Evolutionary conservation across 2,113 vertebrate genomes (phyloP).

Genomic region (Hyperopisus bebe): DNA sequence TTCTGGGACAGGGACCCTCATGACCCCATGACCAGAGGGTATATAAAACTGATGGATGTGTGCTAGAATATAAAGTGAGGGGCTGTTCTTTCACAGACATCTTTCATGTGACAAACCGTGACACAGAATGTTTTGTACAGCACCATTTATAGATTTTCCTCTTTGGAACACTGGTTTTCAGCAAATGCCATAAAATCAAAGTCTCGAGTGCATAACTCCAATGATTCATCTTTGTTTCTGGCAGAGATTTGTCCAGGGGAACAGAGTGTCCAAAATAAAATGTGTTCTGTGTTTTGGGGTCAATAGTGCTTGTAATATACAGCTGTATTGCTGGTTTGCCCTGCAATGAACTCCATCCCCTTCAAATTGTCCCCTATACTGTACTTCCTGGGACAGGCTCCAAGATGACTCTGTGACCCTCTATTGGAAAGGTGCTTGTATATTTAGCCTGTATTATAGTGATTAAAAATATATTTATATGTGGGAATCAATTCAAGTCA

Average conservation of each 20-base stretch:
- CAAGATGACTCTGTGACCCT: background rate
- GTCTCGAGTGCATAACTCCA: background rate
- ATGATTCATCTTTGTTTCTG: conserved; percentile 5
- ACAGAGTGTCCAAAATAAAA: background rate
- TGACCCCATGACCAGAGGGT: background rate
- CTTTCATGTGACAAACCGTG: background rate
- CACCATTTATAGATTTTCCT: background rate
- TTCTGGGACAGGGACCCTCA: background rate
- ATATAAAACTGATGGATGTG: background rate
- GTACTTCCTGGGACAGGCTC: background rate
- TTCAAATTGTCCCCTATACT: background rate
- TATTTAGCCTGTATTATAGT: background rate
- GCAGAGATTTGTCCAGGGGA: background rate
- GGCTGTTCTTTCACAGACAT: background rate
- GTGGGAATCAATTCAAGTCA: background rate
- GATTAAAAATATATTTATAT: background rate
- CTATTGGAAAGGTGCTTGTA: background rate
- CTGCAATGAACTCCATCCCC: background rate
- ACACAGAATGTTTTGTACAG: background rate
- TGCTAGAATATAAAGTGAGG: background rate
- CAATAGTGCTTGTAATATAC: background rate
- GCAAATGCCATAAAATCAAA: conserved; percentile 3
- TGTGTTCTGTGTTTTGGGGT: background rate
- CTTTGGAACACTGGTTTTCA: background rate
- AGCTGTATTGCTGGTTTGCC: background rate